Evolutionary conservation across 2,113 vertebrate genomes (phyloP).

Genomic region (Ptyas mucosa): DNA sequence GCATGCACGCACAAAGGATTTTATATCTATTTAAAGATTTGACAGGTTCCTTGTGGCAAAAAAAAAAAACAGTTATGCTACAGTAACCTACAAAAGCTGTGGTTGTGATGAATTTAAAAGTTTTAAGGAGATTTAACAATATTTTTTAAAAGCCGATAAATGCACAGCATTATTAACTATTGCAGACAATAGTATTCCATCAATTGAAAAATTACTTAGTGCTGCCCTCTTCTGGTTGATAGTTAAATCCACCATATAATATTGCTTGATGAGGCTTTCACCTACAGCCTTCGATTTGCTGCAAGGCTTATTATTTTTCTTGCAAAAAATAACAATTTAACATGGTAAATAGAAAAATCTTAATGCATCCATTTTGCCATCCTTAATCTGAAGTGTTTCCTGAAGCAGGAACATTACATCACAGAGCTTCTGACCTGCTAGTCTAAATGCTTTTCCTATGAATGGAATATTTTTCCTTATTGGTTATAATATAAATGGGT

Average conservation of each 20-base stretch:
- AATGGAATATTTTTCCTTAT: neutral
- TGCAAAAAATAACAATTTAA: neutral
- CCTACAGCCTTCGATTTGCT: neutral
- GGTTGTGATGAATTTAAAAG: neutral
- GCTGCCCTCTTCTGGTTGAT: slow-evolving; percentile 7
- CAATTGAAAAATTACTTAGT: neutral
- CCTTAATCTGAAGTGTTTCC: neutral
- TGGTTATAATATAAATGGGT: neutral
- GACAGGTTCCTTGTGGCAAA: neutral
- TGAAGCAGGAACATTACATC: neutral
- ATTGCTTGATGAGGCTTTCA: neutral
- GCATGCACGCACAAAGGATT: neutral
- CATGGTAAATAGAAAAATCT: neutral
- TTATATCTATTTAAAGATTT: neutral
- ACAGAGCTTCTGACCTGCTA: neutral
- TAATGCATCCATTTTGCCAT: neutral
- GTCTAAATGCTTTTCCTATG: neutral
- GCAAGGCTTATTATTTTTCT: neutral
- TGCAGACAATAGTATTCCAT: neutral
- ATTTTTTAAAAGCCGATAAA: neutral
- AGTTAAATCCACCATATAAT: neutral
- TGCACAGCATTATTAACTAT: neutral
- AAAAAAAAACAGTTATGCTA: neutral
- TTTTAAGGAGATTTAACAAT: neutral
- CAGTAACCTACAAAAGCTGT: neutral